These are phyloP conservation scores for Rhynchotus rufescens DNA, from an alignment of 2,797 vertebrate species.

Conservation along the genomic window DNA sequence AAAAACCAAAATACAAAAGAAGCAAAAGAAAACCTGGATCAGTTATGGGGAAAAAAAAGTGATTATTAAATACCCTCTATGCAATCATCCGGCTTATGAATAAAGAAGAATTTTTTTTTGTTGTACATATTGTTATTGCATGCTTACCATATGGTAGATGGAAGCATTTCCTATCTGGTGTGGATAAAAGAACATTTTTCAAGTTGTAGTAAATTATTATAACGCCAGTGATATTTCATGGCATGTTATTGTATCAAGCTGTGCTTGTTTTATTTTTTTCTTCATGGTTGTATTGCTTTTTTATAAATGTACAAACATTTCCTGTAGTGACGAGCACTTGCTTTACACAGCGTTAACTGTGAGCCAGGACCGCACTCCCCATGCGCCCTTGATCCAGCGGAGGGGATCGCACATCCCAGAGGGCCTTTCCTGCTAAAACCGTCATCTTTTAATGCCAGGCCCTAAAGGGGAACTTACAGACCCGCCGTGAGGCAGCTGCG, in stretches of 20 bases:
- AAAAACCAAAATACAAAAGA: background rate
- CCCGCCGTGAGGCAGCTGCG: too few species aligned
- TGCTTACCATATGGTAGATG: constrained; percentile 78
- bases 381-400: fast-evolving
- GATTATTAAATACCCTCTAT: background rate
- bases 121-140: constrained; percentile 83
- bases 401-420: background rate
- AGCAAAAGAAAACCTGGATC: background rate
- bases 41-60: background rate
- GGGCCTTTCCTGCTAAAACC: background rate
- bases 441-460: fast-evolving
- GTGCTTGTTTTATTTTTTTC: constrained; percentile 82
- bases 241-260: constrained; percentile 83
- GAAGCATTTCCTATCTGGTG: constrained; percentile 79
- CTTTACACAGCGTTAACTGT: constrained; percentile 70
- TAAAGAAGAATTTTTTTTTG: constrained; percentile 50
- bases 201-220: constrained; percentile 87
- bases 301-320: constrained; percentile 76
- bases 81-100: background rate
- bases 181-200: constrained; percentile 80
- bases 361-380: background rate
- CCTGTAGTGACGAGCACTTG: constrained; percentile 78
- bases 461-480: background rate
- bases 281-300: constrained; percentile 72
- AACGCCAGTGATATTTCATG: constrained; percentile 83